phyloP scores from a whole-genome alignment of 2,797 vertebrate species.

The Monodelphis domestica region DNA sequence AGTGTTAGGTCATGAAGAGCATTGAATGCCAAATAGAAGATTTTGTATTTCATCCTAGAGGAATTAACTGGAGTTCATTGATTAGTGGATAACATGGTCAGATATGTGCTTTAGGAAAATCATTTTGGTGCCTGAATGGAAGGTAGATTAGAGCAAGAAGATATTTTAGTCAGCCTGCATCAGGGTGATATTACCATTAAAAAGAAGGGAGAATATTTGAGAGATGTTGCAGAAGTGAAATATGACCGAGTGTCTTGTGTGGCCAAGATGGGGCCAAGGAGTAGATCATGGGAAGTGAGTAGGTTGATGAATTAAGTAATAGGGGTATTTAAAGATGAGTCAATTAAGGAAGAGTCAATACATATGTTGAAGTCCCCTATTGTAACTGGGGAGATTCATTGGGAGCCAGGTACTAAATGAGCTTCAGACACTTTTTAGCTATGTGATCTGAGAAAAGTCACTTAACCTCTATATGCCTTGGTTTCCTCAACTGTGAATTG shows the following conservation, averaged over 20 bases:
- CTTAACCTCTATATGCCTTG: background rate
- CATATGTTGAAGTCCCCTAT: background rate
- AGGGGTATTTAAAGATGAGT: background rate
- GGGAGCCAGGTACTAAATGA: background rate
- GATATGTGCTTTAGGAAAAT: background rate
- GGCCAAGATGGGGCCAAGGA: background rate
- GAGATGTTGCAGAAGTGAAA: background rate
- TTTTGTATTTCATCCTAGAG: background rate
- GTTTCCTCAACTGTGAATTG: background rate
- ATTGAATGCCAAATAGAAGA: background rate
- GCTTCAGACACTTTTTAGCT: background rate
- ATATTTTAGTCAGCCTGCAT: background rate
- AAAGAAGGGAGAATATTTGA: background rate
- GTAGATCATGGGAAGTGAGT: background rate
- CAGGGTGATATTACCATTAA: background rate
- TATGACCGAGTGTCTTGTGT: background rate
- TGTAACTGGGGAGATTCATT: background rate
- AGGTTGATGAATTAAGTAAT: background rate
- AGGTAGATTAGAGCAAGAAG: background rate
- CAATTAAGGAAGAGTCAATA: background rate
- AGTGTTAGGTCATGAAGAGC: background rate
- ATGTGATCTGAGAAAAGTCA: background rate
- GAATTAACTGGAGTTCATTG: background rate
- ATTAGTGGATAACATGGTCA: background rate
- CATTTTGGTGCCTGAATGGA: background rate